Percentiles rank a stretch among this genome's conserved stretches.
Conservation (phyloP, 2,113 vertebrate species). For the Elephantulus edwardii region DNA sequence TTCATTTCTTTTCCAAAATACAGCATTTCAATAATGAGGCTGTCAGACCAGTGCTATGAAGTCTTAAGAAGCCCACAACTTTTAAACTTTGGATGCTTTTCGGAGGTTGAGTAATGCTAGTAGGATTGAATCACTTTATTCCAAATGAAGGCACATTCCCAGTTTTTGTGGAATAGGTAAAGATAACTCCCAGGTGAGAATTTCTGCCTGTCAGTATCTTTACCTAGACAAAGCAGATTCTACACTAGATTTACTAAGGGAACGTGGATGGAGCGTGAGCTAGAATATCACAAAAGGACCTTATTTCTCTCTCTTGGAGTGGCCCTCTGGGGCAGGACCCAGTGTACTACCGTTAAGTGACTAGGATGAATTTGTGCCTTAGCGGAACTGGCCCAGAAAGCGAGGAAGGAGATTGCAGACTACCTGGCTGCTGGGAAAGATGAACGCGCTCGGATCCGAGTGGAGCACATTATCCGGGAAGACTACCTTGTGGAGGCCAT, state of each 20-base stretch:
- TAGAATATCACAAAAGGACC: neutral
- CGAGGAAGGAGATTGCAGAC: conserved; percentile 98
- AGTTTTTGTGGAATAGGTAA: neutral
- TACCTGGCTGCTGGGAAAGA: conserved; percentile 96
- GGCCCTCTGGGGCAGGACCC: neutral
- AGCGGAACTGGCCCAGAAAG: conserved; percentile 98
- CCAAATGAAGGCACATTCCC: neutral
- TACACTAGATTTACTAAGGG: conserved; percentile 18
- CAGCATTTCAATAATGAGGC: neutral
- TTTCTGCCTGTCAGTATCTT: neutral
- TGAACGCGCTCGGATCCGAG: conserved; percentile 96
- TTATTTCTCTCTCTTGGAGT: conserved; percentile 18
- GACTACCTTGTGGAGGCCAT: conserved; percentile 99
- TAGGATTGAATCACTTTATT: conserved; percentile 30
- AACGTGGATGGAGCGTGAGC: neutral
- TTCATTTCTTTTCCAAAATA: neutral
- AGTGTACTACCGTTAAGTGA: conserved; percentile 40
- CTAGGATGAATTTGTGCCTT: conserved; percentile 55
- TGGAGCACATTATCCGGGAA: conserved; percentile 98
- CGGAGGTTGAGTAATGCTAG: neutral
- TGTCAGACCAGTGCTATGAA: neutral
- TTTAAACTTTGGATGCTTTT: conserved; percentile 36
- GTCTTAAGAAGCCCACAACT: neutral
- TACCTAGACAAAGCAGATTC: neutral
- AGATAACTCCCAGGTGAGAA: neutral